Conservation (phyloP, 2,113 vertebrate genomes). For the Oncorhynchus nerka region DNA sequence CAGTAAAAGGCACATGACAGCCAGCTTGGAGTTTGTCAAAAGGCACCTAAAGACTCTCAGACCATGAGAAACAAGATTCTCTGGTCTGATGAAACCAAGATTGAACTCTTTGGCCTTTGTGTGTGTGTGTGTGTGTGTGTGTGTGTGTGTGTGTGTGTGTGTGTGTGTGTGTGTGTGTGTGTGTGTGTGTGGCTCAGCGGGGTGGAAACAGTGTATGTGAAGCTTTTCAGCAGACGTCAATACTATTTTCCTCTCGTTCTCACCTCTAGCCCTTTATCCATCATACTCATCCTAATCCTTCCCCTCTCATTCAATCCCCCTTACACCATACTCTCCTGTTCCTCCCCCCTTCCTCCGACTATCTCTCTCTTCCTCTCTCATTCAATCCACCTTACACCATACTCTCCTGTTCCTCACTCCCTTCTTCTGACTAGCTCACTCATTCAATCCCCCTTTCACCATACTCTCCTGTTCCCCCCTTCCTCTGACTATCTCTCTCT, state of each 20-base stretch:
- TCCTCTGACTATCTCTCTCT: too few relatives aligned
- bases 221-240: not conserved
- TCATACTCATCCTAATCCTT: not conserved
- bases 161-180: not conserved
- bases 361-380: constrained; percentile 9
- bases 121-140: not conserved
- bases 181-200: not conserved
- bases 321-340: not conserved
- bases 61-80: too few relatives aligned
- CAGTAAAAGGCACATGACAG: too few relatives aligned
- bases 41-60: too few relatives aligned
- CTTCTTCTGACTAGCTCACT: not conserved
- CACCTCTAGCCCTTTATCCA: constrained; percentile 1
- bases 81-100: too few relatives aligned
- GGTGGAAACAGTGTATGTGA: not conserved
- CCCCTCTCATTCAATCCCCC: constrained; percentile 17
- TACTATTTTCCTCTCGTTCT: constrained; percentile 4
- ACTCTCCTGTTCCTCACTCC: not conserved
- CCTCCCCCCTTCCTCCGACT: not conserved
- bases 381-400: constrained; percentile 13
- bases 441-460: constrained; percentile 5
- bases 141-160: not conserved
- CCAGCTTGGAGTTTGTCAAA: too few relatives aligned
- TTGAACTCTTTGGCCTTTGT: too few relatives aligned
- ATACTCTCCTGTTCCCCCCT: not conserved